Evolutionary conservation across 1,140 invertebrate species (phyloP).

Genomic region (Brachionus rotundiformis): DNA sequence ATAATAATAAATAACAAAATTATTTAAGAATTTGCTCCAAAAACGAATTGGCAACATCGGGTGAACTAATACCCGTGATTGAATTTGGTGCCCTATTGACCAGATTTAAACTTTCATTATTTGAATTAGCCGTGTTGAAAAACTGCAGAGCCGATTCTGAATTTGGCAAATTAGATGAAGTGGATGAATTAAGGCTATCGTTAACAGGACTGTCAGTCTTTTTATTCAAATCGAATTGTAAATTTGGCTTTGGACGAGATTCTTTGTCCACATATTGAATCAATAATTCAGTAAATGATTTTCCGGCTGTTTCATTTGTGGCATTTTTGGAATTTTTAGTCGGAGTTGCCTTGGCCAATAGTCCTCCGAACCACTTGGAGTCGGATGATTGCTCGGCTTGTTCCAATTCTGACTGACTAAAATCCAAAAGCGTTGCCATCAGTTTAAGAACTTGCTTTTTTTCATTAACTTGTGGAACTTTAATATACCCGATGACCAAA

Average conservation of each 20-base stretch:
- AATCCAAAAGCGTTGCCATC: constrained; percentile 28
- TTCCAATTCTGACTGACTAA: constrained; percentile 27
- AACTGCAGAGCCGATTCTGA: constrained; percentile 23
- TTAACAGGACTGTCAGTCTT: constrained; percentile 45
- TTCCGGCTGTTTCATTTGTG: neutral
- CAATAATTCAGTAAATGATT: constrained; percentile 50
- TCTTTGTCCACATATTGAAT: constrained; percentile 52
- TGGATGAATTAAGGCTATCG: constrained; percentile 13
- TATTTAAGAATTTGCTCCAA: constrained; percentile 52
- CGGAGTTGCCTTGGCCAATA: neutral
- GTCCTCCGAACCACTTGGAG: constrained; percentile 22
- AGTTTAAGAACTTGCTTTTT: constrained; percentile 51
- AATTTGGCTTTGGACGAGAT: constrained; percentile 43
- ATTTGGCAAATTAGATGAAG: constrained; percentile 31
- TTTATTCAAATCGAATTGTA: constrained; percentile 45
- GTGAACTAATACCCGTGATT: constrained; percentile 38
- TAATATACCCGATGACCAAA: constrained; percentile 50
- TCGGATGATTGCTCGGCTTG: neutral
- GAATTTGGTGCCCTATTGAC: constrained; percentile 27
- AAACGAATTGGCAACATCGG: constrained; percentile 48
- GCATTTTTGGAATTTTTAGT: constrained; percentile 14
- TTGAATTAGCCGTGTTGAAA: neutral
- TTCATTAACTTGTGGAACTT: constrained; percentile 37
- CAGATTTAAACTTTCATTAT: constrained; percentile 9
- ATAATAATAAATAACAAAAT: neutral